Percentiles rank a stretch among this genome's conserved stretches.
Conservation (phyloP, 2,797 vertebrate genomes). For the Thunnus albacares region DNA sequence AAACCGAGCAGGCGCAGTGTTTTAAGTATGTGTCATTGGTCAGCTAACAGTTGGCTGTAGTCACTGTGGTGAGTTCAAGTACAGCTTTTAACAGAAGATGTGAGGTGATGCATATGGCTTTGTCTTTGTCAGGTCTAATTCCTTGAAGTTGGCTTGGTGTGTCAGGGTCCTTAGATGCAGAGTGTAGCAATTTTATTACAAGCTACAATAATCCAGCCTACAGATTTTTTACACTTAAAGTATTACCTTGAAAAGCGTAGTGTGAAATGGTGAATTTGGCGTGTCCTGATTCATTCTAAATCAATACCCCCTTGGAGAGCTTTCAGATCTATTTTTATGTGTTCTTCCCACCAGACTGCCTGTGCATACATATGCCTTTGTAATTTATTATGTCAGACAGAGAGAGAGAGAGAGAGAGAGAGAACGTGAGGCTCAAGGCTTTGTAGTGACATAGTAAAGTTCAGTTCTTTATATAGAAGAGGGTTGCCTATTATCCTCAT, state of each 20-base stretch:
- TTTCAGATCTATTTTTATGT: constrained; percentile 74
- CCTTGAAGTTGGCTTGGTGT: not conserved
- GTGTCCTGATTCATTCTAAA: constrained; percentile 59
- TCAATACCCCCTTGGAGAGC: constrained; percentile 62
- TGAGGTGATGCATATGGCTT: not conserved
- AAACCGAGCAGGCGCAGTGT: not conserved
- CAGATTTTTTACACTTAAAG: constrained; percentile 33
- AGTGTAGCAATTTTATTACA: constrained; percentile 3
- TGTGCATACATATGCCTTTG: constrained; percentile 57
- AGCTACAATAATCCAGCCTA: not conserved
- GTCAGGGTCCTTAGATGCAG: not conserved
- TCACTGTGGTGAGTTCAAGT: constrained; percentile 4
- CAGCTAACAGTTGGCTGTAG: not conserved
- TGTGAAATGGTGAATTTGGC: constrained; percentile 33
- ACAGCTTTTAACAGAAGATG: not conserved
- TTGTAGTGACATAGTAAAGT: constrained; percentile 23
- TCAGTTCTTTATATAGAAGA: constrained; percentile 41
- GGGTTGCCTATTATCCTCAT: constrained; percentile 4
- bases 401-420: constrained; percentile 3
- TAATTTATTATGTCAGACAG: constrained; percentile 55
- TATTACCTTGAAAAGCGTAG: constrained; percentile 40
- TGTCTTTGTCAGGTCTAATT: not conserved
- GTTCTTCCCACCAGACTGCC: constrained; percentile 51
- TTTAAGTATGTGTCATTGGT: not conserved
- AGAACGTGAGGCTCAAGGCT: constrained; percentile 19